Percentiles rank a stretch among this genome's conserved stretches.
phyloP scores from a whole-genome alignment of 2,888 invertebrate genomes.

The Ethmia dodecea region DNA sequence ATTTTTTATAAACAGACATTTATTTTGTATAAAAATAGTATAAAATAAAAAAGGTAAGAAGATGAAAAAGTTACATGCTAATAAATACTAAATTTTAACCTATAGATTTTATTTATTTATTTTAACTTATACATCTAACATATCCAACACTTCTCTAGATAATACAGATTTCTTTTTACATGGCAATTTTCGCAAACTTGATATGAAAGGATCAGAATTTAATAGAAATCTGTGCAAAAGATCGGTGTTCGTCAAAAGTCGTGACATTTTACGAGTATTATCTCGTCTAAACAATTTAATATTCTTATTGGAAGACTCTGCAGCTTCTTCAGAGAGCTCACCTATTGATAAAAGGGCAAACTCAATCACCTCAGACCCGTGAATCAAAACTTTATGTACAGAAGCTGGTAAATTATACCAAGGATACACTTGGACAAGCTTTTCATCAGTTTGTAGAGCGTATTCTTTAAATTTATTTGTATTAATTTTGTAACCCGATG shows the following conservation, averaged over 20 bases:
- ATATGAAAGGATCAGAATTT: slow-evolving; percentile 2
- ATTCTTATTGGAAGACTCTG: slow-evolving; percentile 3
- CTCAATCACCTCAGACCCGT: slow-evolving; percentile 1
- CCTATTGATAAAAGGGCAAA: slow-evolving; percentile 1
- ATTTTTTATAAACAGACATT: background rate
- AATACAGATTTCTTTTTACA: background rate
- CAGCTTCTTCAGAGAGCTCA: slow-evolving; percentile 7
- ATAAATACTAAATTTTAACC: background rate
- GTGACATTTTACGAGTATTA: slow-evolving; percentile 5
- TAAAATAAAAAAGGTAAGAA: background rate
- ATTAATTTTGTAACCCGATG: background rate
- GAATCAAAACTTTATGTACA: slow-evolving; percentile 2
- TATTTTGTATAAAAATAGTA: background rate
- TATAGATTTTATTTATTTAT: background rate
- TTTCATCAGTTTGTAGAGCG: too few relatives aligned
- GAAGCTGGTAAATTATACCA: slow-evolving; percentile 2
- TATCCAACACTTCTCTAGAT: background rate
- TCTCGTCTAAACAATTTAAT: slow-evolving; percentile 3
- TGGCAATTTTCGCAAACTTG: slow-evolving; percentile 1
- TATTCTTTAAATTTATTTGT: too few relatives aligned
- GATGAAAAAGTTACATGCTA: background rate
- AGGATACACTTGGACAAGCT: too few relatives aligned
- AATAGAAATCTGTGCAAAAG: slow-evolving; percentile 3
- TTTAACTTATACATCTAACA: background rate
- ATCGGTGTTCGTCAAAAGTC: slow-evolving; percentile 3